These are phyloP conservation scores for Trichogramma pretiosum DNA, from an alignment of 1,140 invertebrate genomes.

Conservation along the genomic window DNA sequence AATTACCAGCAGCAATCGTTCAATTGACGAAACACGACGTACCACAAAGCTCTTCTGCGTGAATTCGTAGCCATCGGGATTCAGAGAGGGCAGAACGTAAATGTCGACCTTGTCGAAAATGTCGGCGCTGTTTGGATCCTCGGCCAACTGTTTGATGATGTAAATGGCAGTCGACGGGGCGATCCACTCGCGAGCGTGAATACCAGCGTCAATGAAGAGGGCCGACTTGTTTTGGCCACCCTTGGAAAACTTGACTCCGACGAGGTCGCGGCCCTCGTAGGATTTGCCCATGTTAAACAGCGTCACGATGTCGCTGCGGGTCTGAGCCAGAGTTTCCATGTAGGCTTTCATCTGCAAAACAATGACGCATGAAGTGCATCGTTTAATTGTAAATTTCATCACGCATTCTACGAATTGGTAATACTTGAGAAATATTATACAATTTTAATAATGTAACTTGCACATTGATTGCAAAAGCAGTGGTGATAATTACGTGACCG, in stretches of 20 bases:
- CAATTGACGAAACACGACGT: neutral
- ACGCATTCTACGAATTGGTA: too few species aligned
- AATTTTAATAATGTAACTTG: too few species aligned
- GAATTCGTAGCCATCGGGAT: slow-evolving; percentile 65
- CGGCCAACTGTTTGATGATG: slow-evolving; percentile 51
- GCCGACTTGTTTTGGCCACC: slow-evolving; percentile 48
- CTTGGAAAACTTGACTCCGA: slow-evolving; percentile 50
- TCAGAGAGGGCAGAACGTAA: slow-evolving; percentile 52
- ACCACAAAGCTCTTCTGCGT: slow-evolving; percentile 35
- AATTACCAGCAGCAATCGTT: neutral
- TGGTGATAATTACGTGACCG: too few species aligned
- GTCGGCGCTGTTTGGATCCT: slow-evolving; percentile 41
- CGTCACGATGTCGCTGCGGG: slow-evolving; percentile 41
- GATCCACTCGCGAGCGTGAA: slow-evolving; percentile 63
- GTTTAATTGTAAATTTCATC: too few species aligned
- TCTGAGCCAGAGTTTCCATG: too few species aligned
- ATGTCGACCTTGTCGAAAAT: slow-evolving; percentile 52
- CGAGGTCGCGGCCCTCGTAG: slow-evolving; percentile 52
- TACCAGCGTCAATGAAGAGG: slow-evolving; percentile 57
- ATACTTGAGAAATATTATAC: too few species aligned
- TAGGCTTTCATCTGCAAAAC: too few species aligned
- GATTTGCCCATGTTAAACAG: slow-evolving; percentile 49
- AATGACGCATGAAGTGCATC: too few species aligned
- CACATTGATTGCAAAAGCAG: too few species aligned
- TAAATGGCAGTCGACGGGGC: slow-evolving; percentile 56